Percentiles rank a stretch among this genome's conserved stretches.
phyloP scores from a whole-genome alignment of 2,113 vertebrate genomes.

The Neolamprologus devosi region DNA sequence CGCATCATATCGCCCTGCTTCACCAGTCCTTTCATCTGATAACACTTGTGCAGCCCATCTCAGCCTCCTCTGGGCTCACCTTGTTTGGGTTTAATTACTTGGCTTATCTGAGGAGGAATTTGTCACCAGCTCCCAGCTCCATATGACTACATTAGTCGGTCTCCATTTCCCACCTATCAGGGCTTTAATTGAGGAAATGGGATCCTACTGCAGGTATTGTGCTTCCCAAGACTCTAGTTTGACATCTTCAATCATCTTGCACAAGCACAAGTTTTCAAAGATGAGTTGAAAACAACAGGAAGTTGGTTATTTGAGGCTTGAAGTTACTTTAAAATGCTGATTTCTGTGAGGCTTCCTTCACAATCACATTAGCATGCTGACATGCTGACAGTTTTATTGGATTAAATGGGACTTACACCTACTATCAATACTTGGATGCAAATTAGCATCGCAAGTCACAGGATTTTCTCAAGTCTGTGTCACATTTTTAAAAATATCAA shows the following conservation, averaged over 20 bases:
- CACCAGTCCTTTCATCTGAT: slow-evolving; percentile 17
- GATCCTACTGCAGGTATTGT: background rate
- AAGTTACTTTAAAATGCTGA: background rate
- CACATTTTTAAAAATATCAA: background rate
- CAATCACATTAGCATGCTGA: background rate
- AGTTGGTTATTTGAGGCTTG: background rate
- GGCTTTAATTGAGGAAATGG: background rate
- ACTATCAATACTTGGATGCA: background rate
- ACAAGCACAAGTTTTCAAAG: background rate
- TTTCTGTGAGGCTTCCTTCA: background rate
- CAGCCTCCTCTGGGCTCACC: background rate
- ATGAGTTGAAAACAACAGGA: background rate
- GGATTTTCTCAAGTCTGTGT: background rate
- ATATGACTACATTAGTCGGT: background rate
- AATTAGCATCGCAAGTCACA: background rate
- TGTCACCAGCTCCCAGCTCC: background rate
- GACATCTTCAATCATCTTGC: background rate
- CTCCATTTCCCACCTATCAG: background rate
- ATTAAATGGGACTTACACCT: background rate
- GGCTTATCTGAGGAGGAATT: background rate
- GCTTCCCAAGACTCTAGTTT: background rate
- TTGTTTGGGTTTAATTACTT: background rate
- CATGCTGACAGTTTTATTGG: background rate
- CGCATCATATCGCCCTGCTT: background rate
- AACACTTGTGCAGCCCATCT: background rate